Evolutionary conservation across 2,113 vertebrate genomes (phyloP), one percentile per base, ranked within the genome.

Genomic region (Sprattus sprattus): DNA sequence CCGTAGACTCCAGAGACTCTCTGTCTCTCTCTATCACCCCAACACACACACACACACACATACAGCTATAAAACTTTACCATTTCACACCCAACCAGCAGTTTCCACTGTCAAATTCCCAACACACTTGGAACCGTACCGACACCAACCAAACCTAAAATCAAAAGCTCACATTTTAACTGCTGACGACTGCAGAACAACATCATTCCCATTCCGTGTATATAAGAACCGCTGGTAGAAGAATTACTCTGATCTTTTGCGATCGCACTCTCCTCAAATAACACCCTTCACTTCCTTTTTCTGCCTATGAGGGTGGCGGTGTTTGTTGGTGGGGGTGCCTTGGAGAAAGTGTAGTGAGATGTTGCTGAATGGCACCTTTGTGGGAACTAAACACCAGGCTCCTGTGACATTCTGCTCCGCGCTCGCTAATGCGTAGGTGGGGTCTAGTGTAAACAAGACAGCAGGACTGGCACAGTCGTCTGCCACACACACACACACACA

Each of bases 61-160:
- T 28, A 78, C 32, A 39, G 71, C 71, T 78, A 78, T 78, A 78
- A 78, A 78, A 39, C 32, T 78, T 78, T 78, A 78, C 71, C 71
- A 78, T 78, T 78, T 78, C 71, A 78, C 71, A 78, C 71, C 71
- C 71, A 78, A 78, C 71, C 39, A 78, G 71, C 71, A 78, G 28
- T 78, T 78, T 78, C 71, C 71, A 78, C 71, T 78, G 71, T 78
- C 71, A 78, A 78, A 78, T 78, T 78, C 71, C 71, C 44, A 78
- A 39, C 71, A 78, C 71, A 16, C 71, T 32, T 78, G 71, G 71
- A 78, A 78, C 71, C 4, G 28, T 44, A 78, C 71, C 0, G 71
- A 78, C 28, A 10, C 71, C 71, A 78, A 32, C n/a, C 39, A 32
- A 78, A 78, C 71, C 71, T 32, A 78, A 32, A 78, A 9, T 39